Conservation (phyloP, 2,797 vertebrate genomes). For the Pelochelys cantorii region DNA sequence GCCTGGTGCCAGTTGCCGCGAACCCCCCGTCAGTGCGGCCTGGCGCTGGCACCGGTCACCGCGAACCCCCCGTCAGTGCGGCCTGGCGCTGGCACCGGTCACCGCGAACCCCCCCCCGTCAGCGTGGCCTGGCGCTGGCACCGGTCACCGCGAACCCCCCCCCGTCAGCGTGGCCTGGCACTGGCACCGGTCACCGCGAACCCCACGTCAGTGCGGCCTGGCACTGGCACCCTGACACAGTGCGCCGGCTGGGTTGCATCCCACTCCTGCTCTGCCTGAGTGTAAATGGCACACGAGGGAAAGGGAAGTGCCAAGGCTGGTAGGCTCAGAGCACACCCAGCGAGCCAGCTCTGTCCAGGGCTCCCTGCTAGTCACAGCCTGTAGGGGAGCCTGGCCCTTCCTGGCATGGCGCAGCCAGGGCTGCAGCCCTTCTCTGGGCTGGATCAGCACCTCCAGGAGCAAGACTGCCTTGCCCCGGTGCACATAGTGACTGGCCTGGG, state of each 20-base stretch:
- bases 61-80: fast-evolving
- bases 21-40: no score
- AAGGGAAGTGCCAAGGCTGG: background rate
- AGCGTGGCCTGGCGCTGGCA: no score
- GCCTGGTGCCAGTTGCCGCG: background rate
- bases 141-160: no score
- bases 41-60: no score
- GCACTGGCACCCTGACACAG: no score
- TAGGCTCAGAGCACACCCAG: background rate
- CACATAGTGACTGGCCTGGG: no score
- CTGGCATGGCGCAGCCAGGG: no score
- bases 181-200: no score
- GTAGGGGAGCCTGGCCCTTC: background rate
- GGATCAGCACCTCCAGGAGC: background rate
- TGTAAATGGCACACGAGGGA: background rate
- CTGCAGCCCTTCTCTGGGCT: background rate
- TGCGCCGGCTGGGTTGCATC: background rate
- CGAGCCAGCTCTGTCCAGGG: background rate
- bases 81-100: no score
- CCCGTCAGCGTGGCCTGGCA: no score
- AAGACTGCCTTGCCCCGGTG: background rate
- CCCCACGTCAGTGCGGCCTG: no score
- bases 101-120: no score
- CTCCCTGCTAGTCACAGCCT: background rate
- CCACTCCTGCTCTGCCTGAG: background rate